Evolutionary conservation across 2,888 invertebrate species (phyloP).

Genomic region (Cephus sareptanus): DNA sequence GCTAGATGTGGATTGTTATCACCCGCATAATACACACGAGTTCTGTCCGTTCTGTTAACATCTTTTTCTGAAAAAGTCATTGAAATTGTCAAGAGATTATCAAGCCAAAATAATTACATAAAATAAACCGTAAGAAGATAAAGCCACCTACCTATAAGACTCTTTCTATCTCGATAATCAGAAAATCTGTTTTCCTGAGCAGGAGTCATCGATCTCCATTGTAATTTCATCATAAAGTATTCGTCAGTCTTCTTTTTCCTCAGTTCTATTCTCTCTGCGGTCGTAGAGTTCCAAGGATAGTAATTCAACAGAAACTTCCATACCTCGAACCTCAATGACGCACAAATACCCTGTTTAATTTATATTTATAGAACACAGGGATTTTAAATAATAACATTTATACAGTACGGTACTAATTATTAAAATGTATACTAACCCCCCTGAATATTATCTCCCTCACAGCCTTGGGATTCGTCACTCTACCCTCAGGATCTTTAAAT

Average conservation of each 20-base stretch:
- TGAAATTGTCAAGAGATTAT: neutral
- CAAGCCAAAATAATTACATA: neutral
- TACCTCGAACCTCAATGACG: constrained; percentile 81
- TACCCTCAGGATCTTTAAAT: constrained; percentile 83
- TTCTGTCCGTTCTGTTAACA: constrained; percentile 94
- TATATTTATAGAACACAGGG: constrained; percentile 11
- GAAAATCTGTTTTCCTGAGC: constrained; percentile 90
- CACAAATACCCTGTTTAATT: constrained; percentile 78
- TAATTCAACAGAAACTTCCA: constrained; percentile 97
- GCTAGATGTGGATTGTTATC: constrained; percentile 90
- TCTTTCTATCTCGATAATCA: constrained; percentile 90
- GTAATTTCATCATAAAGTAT: constrained; percentile 95
- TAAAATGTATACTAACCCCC: constrained; percentile 74
- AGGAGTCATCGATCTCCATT: constrained; percentile 92
- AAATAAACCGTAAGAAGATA: neutral
- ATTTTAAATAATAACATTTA: constrained; percentile 11
- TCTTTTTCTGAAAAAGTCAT: constrained; percentile 82
- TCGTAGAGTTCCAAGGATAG: constrained; percentile 85
- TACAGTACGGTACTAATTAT: constrained; percentile 6
- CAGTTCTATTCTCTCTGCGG: constrained; percentile 75
- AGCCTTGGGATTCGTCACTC: constrained; percentile 80
- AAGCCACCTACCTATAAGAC: constrained; percentile 76
- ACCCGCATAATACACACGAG: constrained; percentile 91
- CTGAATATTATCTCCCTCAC: constrained; percentile 90
- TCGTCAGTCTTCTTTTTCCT: constrained; percentile 82